Percentiles rank a stretch among this genome's conserved stretches.
phyloP scores from a whole-genome alignment of 2,888 invertebrate genomes.

The Heliconius hortense region DNA sequence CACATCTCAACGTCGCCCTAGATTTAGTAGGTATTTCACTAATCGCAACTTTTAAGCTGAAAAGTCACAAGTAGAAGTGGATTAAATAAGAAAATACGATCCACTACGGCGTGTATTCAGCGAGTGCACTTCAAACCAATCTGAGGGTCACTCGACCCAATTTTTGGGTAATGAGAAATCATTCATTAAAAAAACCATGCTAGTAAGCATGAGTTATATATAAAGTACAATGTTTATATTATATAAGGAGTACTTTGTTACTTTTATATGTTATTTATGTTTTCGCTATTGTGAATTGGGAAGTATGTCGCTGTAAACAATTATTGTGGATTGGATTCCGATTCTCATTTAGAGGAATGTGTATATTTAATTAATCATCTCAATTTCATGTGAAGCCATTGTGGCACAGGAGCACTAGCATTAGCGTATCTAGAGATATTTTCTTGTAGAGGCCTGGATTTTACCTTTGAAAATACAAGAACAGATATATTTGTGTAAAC shows the following conservation, averaged over 20 bases:
- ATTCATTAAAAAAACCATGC: conserved; percentile 37
- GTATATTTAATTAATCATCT: too few relatives aligned
- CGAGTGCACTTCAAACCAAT: conserved; percentile 23
- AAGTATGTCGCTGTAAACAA: background rate
- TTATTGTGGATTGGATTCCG: too few relatives aligned
- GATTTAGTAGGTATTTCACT: conserved; percentile 2
- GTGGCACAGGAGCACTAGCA: background rate
- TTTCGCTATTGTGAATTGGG: background rate
- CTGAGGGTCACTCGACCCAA: conserved; percentile 35
- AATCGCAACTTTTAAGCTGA: conserved; percentile 7
- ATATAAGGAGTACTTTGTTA: background rate
- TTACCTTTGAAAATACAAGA: too few relatives aligned
- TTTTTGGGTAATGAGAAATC: conserved; percentile 36
- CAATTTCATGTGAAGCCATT: background rate
- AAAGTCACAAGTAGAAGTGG: conserved; percentile 7
- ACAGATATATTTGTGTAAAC: too few relatives aligned
- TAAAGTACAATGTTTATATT: background rate
- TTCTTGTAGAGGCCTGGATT: too few relatives aligned
- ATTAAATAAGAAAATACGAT: conserved; percentile 22
- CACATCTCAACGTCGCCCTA: conserved; percentile 9
- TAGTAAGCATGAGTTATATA: conserved; percentile 3
- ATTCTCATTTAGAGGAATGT: too few relatives aligned
- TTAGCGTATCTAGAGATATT: too few relatives aligned
- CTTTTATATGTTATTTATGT: background rate
- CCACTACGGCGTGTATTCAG: background rate